A percentile compares a stretch with the other conserved stretches of the same genome.
These are phyloP conservation scores for Lepus oiostolus DNA, from an alignment of 2,797 vertebrate genomes.

Conservation along the genomic window DNA sequence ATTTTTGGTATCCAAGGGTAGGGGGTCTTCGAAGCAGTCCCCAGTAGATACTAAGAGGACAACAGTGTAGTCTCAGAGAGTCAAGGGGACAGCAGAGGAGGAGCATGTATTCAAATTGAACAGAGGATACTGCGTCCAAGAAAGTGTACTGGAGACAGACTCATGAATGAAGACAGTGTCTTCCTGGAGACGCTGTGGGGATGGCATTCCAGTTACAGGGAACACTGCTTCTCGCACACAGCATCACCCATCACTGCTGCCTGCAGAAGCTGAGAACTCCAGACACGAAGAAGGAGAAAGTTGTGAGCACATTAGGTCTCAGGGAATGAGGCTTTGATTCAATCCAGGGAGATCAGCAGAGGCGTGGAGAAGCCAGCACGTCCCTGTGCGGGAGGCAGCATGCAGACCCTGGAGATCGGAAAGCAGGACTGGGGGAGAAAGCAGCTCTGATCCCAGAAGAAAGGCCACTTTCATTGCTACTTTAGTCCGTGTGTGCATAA, in stretches of 20 bases:
- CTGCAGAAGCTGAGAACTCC: background rate
- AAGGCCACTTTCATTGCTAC: background rate
- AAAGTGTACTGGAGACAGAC: background rate
- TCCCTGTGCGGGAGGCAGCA: fast-evolving
- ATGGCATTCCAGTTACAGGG: background rate
- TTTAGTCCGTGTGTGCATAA: background rate
- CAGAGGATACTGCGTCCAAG: background rate
- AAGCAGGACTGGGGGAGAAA: background rate
- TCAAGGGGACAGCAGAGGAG: background rate
- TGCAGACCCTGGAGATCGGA: background rate
- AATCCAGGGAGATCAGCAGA: background rate
- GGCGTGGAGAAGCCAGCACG: background rate
- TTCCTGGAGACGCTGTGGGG: background rate
- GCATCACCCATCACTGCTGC: background rate
- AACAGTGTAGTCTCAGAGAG: background rate
- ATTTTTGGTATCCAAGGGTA: background rate
- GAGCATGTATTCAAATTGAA: background rate
- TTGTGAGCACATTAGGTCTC: background rate
- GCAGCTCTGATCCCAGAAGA: background rate
- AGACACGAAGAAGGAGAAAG: background rate
- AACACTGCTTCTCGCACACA: background rate
- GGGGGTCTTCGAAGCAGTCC: background rate
- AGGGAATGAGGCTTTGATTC: background rate
- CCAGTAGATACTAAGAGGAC: background rate
- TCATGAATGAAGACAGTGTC: background rate